Conservation (phyloP, 2,113 vertebrate genomes). For the Procapra przewalskii region DNA sequence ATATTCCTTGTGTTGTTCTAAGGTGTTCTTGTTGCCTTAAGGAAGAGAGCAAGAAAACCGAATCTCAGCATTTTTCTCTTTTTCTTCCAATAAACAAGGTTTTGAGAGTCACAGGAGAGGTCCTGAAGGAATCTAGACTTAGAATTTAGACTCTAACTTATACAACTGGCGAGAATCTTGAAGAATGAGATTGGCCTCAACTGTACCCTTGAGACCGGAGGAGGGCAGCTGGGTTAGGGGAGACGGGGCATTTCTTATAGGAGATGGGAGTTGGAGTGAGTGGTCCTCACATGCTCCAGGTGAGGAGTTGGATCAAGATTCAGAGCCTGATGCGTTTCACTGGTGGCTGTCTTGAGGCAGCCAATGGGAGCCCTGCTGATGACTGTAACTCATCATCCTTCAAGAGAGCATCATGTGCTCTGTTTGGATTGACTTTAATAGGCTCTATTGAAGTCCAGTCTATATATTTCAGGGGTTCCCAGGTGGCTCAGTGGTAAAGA, state of each 20-base stretch:
- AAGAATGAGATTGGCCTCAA: background rate
- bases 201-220: background rate
- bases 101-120: background rate
- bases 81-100: background rate
- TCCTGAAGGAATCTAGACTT: background rate
- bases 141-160: background rate
- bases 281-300: background rate
- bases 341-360: background rate
- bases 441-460: background rate
- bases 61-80: background rate
- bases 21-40: background rate
- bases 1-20: background rate
- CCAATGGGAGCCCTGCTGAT: background rate
- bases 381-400: background rate
- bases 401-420: fast-evolving
- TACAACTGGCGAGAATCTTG: background rate
- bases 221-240: background rate
- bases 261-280: background rate
- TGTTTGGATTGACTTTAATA: background rate
- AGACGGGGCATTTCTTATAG: background rate
- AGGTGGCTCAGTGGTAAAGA: background rate
- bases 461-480: background rate
- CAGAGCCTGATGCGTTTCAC: background rate
- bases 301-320: background rate
- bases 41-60: background rate